A percentile compares a stretch with the other conserved stretches of the same genome.
Conservation (phyloP, 2,113 vertebrate genomes). For the Lepus americanus region DNA sequence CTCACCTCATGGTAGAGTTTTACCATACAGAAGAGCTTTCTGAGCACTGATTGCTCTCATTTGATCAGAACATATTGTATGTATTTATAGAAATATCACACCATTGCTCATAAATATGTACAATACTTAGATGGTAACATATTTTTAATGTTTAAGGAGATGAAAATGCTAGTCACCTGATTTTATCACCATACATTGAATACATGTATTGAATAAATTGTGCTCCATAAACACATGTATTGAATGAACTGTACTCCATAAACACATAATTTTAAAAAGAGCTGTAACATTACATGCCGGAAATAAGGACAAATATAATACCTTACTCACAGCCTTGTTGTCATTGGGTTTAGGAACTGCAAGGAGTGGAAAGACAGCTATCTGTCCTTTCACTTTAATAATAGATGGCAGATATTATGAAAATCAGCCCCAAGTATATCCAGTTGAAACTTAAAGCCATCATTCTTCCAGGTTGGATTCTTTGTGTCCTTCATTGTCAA, state of each 20-base stretch:
- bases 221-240: too few species aligned
- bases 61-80: too few species aligned
- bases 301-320: not conserved
- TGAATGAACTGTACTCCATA: too few species aligned
- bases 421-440: not conserved
- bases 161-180: too few species aligned
- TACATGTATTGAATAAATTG: too few species aligned
- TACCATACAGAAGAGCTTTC: not conserved
- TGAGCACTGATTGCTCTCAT: not conserved
- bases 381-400: not conserved
- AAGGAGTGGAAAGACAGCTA: not conserved
- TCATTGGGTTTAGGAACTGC: not conserved
- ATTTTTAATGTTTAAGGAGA: too few species aligned
- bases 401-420: not conserved
- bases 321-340: not conserved
- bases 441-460: not conserved
- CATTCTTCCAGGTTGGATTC: not conserved
- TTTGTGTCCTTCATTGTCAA: not conserved
- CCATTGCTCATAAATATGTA: too few species aligned
- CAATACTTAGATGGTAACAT: too few species aligned
- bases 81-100: too few species aligned
- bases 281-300: not conserved
- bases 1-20: not conserved
- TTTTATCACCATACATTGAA: too few species aligned
- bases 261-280: not conserved